Percentiles rank a stretch among this genome's conserved stretches.
phyloP scores from a whole-genome alignment of 2,888 invertebrate genomes.

The Theristus sp. region DNA sequence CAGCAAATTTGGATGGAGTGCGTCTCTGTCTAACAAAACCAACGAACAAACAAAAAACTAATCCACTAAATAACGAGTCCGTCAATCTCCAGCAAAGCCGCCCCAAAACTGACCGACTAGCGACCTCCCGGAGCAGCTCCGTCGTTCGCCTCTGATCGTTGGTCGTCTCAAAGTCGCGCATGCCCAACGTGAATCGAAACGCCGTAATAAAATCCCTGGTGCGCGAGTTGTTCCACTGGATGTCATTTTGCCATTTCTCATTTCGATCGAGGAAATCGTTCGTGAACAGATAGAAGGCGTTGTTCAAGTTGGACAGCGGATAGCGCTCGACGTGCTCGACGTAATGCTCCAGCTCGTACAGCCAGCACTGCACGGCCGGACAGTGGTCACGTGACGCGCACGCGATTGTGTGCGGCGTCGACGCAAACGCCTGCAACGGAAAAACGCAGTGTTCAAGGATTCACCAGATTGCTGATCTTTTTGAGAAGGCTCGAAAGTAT shows the following conservation, averaged over 20 bases:
- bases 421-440: slow-evolving; percentile 14
- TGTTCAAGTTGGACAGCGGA: neutral
- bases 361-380: slow-evolving; percentile 26
- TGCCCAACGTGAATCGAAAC: slow-evolving; percentile 22
- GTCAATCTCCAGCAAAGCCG: too few relatives aligned
- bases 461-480: too few relatives aligned
- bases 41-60: too few relatives aligned
- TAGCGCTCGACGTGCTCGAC: neutral
- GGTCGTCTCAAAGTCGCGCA: slow-evolving; percentile 22
- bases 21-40: too few relatives aligned
- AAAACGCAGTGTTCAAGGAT: too few relatives aligned
- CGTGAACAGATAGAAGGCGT: neutral
- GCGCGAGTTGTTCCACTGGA: slow-evolving; percentile 14
- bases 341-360: slow-evolving; percentile 21
- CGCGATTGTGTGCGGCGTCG: slow-evolving; percentile 25
- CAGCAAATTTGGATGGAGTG: too few relatives aligned
- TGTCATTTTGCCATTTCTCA: slow-evolving; percentile 16
- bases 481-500: too few relatives aligned
- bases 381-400: too few relatives aligned
- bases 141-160: slow-evolving; percentile 24
- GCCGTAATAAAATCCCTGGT: slow-evolving; percentile 11
- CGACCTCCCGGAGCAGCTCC: slow-evolving; percentile 16
- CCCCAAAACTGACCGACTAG: neutral
- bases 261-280: neutral
- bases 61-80: too few relatives aligned